A percentile compares a stretch with the other conserved stretches of the same genome.
Evolutionary conservation across 2,888 invertebrate genomes (phyloP).

Genomic region (Scaptomyza flava): DNA sequence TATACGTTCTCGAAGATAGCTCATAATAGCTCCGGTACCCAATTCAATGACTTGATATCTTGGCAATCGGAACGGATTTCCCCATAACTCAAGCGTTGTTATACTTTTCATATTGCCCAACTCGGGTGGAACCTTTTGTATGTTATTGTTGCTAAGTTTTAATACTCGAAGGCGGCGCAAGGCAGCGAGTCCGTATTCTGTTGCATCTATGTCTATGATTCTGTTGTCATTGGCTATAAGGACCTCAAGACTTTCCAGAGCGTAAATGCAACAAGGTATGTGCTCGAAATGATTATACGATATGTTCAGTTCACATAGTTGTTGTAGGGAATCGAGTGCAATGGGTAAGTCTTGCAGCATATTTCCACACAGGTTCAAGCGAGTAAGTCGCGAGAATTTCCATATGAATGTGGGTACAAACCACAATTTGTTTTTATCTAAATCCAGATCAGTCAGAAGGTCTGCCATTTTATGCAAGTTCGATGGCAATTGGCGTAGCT

Average conservation of each 20-base stretch:
- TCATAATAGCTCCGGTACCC: constrained; percentile 91
- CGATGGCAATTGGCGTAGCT: constrained; percentile 40
- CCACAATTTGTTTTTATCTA: constrained; percentile 88
- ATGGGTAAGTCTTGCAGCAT: constrained; percentile 87
- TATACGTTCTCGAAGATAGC: constrained; percentile 93
- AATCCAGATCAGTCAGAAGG: constrained; percentile 87
- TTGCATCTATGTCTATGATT: constrained; percentile 87
- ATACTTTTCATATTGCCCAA: constrained; percentile 92
- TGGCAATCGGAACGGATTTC: constrained; percentile 95
- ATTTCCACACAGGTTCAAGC: constrained; percentile 89
- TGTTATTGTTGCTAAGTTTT: constrained; percentile 90
- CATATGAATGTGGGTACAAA: constrained; percentile 87
- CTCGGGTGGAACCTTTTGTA: constrained; percentile 91
- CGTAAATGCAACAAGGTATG: constrained; percentile 89
- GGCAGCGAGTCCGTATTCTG: constrained; percentile 86
- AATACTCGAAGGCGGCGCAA: constrained; percentile 87
- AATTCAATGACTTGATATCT: constrained; percentile 93
- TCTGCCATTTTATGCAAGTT: constrained; percentile 84
- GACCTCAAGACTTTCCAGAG: constrained; percentile 90
- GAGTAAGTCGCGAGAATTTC: constrained; percentile 86
- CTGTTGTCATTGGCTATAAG: constrained; percentile 91
- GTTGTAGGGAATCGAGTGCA: constrained; percentile 88
- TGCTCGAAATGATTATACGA: constrained; percentile 89
- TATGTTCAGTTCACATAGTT: constrained; percentile 89
- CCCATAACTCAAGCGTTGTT: constrained; percentile 90